Percentiles rank a stretch among this genome's conserved stretches.
Evolutionary conservation across 1,140 invertebrate species (phyloP).

Genomic region (Trichonephila clavata): DNA sequence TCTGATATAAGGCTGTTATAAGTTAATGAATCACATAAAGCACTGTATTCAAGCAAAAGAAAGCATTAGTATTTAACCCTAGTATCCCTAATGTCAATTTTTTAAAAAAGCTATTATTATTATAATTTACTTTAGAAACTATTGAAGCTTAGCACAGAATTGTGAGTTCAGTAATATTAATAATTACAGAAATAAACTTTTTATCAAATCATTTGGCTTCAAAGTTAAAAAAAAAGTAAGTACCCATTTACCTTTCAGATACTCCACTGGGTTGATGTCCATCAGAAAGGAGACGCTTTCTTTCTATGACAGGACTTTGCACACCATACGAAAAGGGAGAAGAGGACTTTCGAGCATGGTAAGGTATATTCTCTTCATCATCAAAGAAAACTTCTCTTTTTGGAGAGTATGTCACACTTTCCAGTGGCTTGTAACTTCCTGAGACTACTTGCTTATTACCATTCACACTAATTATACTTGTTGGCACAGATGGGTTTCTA

Average conservation of each 20-base stretch:
- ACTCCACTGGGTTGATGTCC: conserved; percentile 58
- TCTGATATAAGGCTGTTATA: too few relatives aligned
- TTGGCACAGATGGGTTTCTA: conserved; percentile 32
- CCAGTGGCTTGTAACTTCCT: conserved; percentile 39
- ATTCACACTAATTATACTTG: conserved; percentile 75
- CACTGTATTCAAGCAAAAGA: too few relatives aligned
- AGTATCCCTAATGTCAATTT: too few relatives aligned
- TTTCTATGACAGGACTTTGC: conserved; percentile 77
- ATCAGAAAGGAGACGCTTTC: conserved; percentile 80
- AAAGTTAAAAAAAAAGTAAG: not conserved
- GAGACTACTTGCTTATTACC: conserved; percentile 64
- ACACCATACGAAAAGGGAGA: conserved; percentile 88
- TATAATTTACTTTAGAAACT: too few relatives aligned
- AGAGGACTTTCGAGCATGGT: conserved; percentile 90
- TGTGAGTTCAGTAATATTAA: too few relatives aligned
- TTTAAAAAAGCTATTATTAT: too few relatives aligned
- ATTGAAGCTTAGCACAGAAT: too few relatives aligned
- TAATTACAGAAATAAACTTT: too few relatives aligned
- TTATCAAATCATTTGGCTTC: too few relatives aligned
- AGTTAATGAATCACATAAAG: too few relatives aligned
- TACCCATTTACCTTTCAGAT: conserved; percentile 28
- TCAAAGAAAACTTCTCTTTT: conserved; percentile 74
- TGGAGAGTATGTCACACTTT: conserved; percentile 1
- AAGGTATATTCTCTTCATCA: conserved; percentile 83
- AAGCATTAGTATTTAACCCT: too few relatives aligned